A percentile compares a stretch with the other conserved stretches of the same genome.
Evolutionary conservation across 2,113 vertebrate genomes (phyloP).

Genomic region (Pachyramphus minor): DNA sequence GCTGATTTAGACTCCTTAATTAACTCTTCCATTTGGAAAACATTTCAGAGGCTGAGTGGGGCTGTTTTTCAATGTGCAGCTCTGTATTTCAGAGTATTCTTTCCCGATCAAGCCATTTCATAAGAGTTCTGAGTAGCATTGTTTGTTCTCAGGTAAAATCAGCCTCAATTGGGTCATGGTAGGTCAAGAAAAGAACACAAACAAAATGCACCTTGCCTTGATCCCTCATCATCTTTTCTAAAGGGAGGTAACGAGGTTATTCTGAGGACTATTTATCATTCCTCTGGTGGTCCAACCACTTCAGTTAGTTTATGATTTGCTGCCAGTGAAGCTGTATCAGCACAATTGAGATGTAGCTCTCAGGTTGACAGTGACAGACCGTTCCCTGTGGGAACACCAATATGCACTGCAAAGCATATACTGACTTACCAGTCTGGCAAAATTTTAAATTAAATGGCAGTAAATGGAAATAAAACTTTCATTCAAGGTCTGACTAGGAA

Average conservation of each 20-base stretch:
- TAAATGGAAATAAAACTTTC: neutral
- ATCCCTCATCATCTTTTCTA: slow-evolving; percentile 8
- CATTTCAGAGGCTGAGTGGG: neutral
- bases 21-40: neutral
- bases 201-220: neutral
- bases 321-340: neutral
- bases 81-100: neutral
- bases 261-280: neutral
- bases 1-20: neutral
- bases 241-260: neutral
- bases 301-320: neutral
- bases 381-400: neutral
- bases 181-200: slow-evolving; percentile 3
- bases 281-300: neutral
- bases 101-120: neutral
- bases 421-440: neutral
- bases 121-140: neutral
- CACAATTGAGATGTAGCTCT: neutral
- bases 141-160: neutral
- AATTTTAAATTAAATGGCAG: neutral
- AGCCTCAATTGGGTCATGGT: neutral
- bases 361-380: neutral
- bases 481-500: neutral
- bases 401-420: neutral
- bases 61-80: neutral